These are phyloP conservation scores for Mormyrus hasselquistii DNA, from an alignment of 2,797 vertebrate species.

Conservation along the genomic window DNA sequence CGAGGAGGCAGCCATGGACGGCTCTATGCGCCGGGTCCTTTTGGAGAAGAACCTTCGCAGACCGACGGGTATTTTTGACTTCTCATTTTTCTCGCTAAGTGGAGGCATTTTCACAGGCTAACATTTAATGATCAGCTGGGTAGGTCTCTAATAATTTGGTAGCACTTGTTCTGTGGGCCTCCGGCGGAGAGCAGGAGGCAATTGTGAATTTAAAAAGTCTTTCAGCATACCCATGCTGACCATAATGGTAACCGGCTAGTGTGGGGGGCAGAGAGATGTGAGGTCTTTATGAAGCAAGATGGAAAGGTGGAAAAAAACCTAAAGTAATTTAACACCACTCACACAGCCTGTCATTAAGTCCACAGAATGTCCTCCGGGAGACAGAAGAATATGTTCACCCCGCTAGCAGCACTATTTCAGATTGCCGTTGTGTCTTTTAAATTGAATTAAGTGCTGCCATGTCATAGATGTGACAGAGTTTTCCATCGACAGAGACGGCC, in stretches of 20 bases:
- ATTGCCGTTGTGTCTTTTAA: constrained; percentile 14
- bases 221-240: not conserved
- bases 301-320: constrained; percentile 4
- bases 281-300: constrained; percentile 17
- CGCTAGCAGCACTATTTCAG: not conserved
- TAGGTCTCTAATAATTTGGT: not conserved
- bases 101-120: not conserved
- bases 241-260: not conserved
- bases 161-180: not conserved
- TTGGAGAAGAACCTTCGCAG: constrained; percentile 89
- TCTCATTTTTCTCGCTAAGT: not conserved
- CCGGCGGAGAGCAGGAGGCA: not conserved
- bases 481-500: not conserved
- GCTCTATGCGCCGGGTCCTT: constrained; percentile 83
- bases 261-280: not conserved
- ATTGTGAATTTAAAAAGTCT: constrained; percentile 11
- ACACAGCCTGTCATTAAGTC: constrained; percentile 27
- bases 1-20: constrained; percentile 95
- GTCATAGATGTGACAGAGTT: not conserved
- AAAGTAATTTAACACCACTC: constrained; percentile 23
- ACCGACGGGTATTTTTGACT: constrained; percentile 75
- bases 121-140: not conserved
- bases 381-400: constrained; percentile 26
- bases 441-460: constrained; percentile 4
- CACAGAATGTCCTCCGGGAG: constrained; percentile 45